phyloP scores from a whole-genome alignment of 2,888 invertebrate species.

The Alcis repandata region DNA sequence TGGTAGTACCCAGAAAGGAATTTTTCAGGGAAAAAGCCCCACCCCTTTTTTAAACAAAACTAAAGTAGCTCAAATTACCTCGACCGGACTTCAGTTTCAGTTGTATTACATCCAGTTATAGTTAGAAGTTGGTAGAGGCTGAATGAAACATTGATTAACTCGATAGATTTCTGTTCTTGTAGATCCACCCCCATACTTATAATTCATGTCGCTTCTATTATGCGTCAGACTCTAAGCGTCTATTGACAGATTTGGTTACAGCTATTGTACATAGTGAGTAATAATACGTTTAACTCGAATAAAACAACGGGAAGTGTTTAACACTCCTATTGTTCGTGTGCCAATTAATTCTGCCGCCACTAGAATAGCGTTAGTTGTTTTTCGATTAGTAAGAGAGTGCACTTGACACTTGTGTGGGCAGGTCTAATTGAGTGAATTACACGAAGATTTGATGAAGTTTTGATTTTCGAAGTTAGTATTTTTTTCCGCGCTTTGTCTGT shows the following conservation, averaged over 20 bases:
- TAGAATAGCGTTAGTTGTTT: constrained; percentile 13
- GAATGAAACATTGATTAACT: not conserved
- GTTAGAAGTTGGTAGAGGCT: too few species aligned
- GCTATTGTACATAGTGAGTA: constrained; percentile 43
- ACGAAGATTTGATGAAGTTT: not conserved
- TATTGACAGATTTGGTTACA: constrained; percentile 29
- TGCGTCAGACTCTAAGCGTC: constrained; percentile 4
- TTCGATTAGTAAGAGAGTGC: constrained; percentile 26
- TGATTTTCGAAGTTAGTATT: too few species aligned
- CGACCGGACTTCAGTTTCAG: too few species aligned
- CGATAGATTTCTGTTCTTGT: not conserved
- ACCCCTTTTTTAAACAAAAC: too few species aligned
- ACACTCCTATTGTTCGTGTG: constrained; percentile 34
- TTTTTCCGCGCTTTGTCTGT: too few species aligned
- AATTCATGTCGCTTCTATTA: constrained; percentile 1
- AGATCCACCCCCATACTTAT: not conserved
- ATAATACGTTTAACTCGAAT: constrained; percentile 38
- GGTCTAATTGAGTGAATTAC: not conserved
- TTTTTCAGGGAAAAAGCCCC: too few species aligned
- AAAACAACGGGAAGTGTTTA: constrained; percentile 37
- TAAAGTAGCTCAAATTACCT: too few species aligned
- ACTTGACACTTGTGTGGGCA: constrained; percentile 7
- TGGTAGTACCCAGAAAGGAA: too few species aligned
- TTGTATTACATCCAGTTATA: too few species aligned
- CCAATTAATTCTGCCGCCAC: constrained; percentile 23